Percentiles rank a stretch among this genome's conserved stretches.
phyloP scores from a whole-genome alignment of 2,888 invertebrate species.

The Lasioglossum zephyrum region DNA sequence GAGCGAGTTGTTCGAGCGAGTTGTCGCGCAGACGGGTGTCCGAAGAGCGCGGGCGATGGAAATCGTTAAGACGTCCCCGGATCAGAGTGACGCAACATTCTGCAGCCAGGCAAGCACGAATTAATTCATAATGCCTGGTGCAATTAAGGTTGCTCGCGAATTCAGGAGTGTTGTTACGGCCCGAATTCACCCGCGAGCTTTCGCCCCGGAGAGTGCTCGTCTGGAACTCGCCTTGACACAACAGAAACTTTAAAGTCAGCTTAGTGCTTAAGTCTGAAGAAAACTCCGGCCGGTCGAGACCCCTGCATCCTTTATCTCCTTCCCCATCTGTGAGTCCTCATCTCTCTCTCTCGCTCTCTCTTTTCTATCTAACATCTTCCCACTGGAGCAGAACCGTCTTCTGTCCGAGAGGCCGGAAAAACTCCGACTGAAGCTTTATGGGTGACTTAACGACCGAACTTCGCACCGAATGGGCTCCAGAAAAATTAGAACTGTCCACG shows the following conservation, averaged over 20 bases:
- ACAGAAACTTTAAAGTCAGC: slow-evolving; percentile 77
- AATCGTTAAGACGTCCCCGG: slow-evolving; percentile 32
- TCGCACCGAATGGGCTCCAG: slow-evolving; percentile 39
- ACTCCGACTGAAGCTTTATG: slow-evolving; percentile 36
- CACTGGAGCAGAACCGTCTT: slow-evolving; percentile 50
- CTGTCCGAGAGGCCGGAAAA: slow-evolving; percentile 22
- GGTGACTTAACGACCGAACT: slow-evolving; percentile 62
- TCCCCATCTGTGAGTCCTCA: neutral
- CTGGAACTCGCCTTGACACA: slow-evolving; percentile 75
- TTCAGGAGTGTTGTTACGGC: slow-evolving; percentile 69
- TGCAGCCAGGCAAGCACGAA: slow-evolving; percentile 61
- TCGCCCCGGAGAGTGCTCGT: slow-evolving; percentile 57
- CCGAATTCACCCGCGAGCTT: slow-evolving; percentile 59
- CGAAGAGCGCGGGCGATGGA: neutral
- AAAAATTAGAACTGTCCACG: slow-evolving; percentile 56
- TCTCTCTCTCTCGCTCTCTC: neutral
- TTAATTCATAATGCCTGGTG: slow-evolving; percentile 72
- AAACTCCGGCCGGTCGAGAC: slow-evolving; percentile 46
- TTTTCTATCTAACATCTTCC: neutral
- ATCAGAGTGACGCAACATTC: slow-evolving; percentile 36
- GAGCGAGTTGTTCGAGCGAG: neutral
- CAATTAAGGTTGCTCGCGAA: slow-evolving; percentile 76
- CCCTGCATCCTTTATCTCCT: slow-evolving; percentile 39
- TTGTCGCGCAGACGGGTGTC: neutral
- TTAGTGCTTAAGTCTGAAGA: slow-evolving; percentile 71